Evolutionary conservation across 1,140 invertebrate genomes (phyloP), one percentile per base, ranked within the genome.

Genomic region (Drosophila sp.): DNA sequence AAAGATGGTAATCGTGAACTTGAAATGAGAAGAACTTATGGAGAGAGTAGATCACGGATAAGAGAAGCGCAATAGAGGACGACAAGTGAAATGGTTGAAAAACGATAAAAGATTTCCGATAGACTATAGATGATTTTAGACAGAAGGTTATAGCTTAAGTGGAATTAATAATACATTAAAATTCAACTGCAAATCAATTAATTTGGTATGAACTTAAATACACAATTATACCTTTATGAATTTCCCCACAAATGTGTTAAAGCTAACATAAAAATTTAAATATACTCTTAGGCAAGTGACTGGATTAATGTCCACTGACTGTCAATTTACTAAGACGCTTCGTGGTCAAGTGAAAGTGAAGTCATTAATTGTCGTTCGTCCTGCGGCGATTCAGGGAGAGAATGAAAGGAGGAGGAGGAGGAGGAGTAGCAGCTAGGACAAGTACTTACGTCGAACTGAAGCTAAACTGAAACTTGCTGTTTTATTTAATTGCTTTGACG

Each of bases 401-500:
- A 21, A 21, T 21, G 21, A 21, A 4, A 21, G 2, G 36, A 4
- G 4, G n/a, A 5, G 36, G 36, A 6, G 9, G 36, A 6, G n/a
- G 13, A n/a, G 13, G 6, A 14, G 45, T 1, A 27, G 21, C 21
- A 27, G 25, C 11, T 13, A 1, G n/a, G 38, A 32, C 16, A 43
- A 54, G 29, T 54, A 62, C 56, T 76, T 36, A 53, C 71, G 41
- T 62, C 65, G 66, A 57, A 65, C 71, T 59, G 65, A 63, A 70
- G 76, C 61, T 63, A 75, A 69, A 50, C 54, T 48, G 29, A 48
- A 48, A 29, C 79, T 72, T 56, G 76, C 48, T 64, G 66, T 62
- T 65, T 72, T 50, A 73, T 77, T 72, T 83, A 83, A 83, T 83
- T 83, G 80, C 84, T 83, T 83, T 67, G 80, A 69, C 56, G 65